Percentiles rank a stretch among this genome's conserved stretches.
These are phyloP conservation scores for Cotesia chilonis DNA, from an alignment of 1,140 invertebrate genomes.

Conservation along the genomic window DNA sequence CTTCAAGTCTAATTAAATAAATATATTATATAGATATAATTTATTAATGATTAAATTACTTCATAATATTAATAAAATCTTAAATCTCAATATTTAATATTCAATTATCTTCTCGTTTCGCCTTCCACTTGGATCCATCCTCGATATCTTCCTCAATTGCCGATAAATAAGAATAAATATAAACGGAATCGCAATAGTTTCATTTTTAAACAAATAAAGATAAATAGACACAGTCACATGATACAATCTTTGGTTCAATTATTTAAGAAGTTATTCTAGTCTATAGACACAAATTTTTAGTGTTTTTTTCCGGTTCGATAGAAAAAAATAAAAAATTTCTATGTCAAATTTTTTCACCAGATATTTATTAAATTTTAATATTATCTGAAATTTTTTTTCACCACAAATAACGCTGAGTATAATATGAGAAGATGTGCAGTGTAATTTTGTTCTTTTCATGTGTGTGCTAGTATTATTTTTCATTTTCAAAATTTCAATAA, in stretches of 20 bases:
- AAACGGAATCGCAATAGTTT: constrained; percentile 79
- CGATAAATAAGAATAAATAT: constrained; percentile 79
- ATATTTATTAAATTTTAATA: no score
- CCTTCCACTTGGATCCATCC: constrained; percentile 47
- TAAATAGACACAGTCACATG: constrained; percentile 54
- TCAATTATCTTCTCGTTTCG: constrained; percentile 30
- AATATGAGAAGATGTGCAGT: no score
- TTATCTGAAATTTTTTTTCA: no score
- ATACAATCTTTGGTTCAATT: constrained; percentile 19
- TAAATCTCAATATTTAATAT: constrained; percentile 26
- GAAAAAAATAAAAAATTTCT: background rate
- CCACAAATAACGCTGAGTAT: no score
- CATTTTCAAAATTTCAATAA: no score
- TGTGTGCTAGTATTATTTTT: no score
- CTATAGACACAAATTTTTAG: no score
- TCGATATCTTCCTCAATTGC: constrained; percentile 72
- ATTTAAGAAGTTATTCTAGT: background rate
- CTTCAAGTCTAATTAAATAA: constrained; percentile 14
- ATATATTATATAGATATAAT: constrained; percentile 1
- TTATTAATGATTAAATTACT: background rate
- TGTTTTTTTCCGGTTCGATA: background rate
- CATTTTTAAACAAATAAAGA: constrained; percentile 81
- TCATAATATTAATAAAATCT: constrained; percentile 1
- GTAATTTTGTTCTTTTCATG: no score
- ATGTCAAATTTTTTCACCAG: background rate